These are phyloP conservation scores for Temnothorax curvispinosus DNA, from an alignment of 1,140 invertebrate genomes.

Conservation along the genomic window DNA sequence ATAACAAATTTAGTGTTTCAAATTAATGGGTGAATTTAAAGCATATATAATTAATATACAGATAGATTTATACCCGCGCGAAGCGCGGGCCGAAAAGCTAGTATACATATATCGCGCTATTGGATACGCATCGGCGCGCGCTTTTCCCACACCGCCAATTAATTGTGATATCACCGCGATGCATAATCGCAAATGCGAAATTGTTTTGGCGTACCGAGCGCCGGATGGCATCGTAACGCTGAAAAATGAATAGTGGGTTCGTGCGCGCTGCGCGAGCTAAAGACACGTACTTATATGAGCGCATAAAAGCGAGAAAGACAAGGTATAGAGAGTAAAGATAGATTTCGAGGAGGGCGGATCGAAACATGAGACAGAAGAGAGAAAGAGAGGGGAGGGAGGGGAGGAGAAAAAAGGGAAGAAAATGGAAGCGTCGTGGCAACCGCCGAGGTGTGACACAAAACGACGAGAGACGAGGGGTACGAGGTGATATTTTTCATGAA, in stretches of 20 bases:
- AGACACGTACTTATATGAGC: conserved; percentile 23
- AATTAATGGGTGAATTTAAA: no score
- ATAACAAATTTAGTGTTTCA: no score
- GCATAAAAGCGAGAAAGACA: conserved; percentile 54
- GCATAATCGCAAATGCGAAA: conserved; percentile 41
- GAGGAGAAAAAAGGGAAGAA: not conserved
- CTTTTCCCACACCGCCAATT: conserved; percentile 19
- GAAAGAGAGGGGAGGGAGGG: not conserved
- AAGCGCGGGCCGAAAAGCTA: no score
- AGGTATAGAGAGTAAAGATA: conserved; percentile 54
- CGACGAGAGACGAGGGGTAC: conserved; percentile 61
- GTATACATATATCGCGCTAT: not conserved
- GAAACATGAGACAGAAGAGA: conserved; percentile 39
- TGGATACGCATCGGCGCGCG: not conserved
- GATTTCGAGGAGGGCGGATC: conserved; percentile 19
- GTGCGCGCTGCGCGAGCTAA: conserved; percentile 10
- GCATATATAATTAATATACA: no score
- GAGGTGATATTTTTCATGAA: conserved; percentile 74
- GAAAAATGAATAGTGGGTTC: conserved; percentile 66
- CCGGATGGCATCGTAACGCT: conserved; percentile 34
- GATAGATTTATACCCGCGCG: no score
- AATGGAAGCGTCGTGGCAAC: conserved; percentile 38
- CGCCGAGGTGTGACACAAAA: conserved; percentile 69
- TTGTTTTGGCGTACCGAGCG: not conserved
- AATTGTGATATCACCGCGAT: conserved; percentile 36